phyloP scores from a whole-genome alignment of 2,888 invertebrate species.

The Dugesia japonica region DNA sequence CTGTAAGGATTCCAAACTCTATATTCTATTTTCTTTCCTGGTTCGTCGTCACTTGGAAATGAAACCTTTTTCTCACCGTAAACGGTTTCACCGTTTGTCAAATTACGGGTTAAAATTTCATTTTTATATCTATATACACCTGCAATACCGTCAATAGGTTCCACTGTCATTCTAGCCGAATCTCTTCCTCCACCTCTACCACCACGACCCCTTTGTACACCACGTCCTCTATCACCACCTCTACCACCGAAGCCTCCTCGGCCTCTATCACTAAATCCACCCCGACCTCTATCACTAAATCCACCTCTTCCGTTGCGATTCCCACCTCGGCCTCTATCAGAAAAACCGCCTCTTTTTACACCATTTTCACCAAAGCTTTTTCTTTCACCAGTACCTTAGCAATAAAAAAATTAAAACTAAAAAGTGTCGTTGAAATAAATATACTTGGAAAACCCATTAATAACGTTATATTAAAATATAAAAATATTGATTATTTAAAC shows the following conservation, averaged over 20 bases:
- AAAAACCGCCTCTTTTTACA: conserved; percentile 14
- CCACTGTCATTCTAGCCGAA: conserved; percentile 78
- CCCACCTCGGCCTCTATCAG: conserved; percentile 17
- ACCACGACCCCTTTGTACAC: conserved; percentile 86
- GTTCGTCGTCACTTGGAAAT: conserved; percentile 50
- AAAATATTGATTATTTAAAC: not conserved
- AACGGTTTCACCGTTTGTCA: conserved; percentile 79
- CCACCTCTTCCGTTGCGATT: not conserved
- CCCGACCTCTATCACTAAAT: too few relatives aligned
- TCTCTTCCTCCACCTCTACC: conserved; percentile 87
- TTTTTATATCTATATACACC: not conserved
- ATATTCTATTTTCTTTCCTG: conserved; percentile 69
- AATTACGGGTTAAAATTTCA: not conserved
- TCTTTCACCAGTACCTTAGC: not conserved
- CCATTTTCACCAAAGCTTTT: conserved; percentile 4
- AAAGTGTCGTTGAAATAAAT: not conserved
- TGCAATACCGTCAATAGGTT: conserved; percentile 62
- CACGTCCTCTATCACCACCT: conserved; percentile 53
- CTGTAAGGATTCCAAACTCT: conserved; percentile 98
- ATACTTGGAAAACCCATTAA: not conserved
- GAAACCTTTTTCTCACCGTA: conserved; percentile 91
- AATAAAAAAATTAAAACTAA: too few relatives aligned
- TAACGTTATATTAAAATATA: not conserved
- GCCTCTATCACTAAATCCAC: conserved; percentile 34
- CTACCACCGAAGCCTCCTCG: conserved; percentile 35